Conservation (phyloP, 2,113 vertebrate species). For the Grammomys surdaster region DNA sequence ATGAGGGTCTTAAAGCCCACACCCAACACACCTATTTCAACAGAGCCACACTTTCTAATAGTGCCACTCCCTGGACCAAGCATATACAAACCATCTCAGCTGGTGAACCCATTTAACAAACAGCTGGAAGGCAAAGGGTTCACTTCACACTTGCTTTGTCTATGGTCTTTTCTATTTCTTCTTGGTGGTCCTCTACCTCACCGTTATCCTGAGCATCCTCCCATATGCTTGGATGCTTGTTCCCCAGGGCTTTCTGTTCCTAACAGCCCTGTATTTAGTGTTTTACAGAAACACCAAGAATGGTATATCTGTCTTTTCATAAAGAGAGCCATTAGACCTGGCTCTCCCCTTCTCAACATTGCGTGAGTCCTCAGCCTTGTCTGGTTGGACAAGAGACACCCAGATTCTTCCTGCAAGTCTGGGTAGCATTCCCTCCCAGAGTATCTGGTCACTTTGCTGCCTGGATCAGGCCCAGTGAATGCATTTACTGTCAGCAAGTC, state of each 20-base stretch:
- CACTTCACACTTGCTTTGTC: background rate
- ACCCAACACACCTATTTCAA: too few species aligned
- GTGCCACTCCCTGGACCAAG: too few species aligned
- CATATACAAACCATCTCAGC: background rate
- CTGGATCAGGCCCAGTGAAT: background rate
- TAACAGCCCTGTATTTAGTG: too few species aligned
- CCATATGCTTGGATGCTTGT: background rate
- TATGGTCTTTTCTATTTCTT: too few species aligned
- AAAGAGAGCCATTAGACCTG: background rate
- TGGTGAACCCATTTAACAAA: background rate
- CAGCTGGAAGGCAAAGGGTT: background rate
- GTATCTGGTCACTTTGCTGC: background rate
- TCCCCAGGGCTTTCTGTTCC: background rate
- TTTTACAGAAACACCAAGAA: background rate
- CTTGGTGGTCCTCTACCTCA: background rate
- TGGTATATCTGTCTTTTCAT: background rate
- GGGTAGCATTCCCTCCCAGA: background rate
- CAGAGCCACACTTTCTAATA: too few species aligned
- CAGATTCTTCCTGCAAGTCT: background rate
- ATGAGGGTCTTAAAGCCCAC: too few species aligned
- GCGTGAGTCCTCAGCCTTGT: background rate
- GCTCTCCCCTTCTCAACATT: background rate
- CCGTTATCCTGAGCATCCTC: fast-evolving
- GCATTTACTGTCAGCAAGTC: background rate
- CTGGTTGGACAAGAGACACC: too few species aligned